These are phyloP conservation scores for Agonopterix subpropinquella DNA, from an alignment of 2,888 invertebrate genomes.

Conservation along the genomic window DNA sequence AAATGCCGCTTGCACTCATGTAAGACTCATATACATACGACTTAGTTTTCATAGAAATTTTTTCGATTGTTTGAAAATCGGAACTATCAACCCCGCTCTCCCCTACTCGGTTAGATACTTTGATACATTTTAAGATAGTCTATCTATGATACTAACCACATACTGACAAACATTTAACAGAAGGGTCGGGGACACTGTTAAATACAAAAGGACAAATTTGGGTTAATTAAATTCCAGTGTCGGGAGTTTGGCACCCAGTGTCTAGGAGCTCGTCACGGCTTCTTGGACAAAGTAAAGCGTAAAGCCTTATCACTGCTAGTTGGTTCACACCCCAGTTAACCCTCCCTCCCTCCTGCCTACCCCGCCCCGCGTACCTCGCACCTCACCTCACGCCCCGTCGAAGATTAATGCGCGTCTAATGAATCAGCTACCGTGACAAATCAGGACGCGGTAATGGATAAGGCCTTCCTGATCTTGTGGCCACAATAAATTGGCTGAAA, in stretches of 20 bases:
- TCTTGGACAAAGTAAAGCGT: constrained; percentile 59
- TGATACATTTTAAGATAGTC: too few species aligned
- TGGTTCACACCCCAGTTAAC: constrained; percentile 23
- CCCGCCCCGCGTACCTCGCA: constrained; percentile 17
- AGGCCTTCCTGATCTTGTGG: constrained; percentile 50
- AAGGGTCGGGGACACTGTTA: constrained; percentile 28
- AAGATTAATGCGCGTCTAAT: constrained; percentile 64
- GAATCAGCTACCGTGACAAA: constrained; percentile 68
- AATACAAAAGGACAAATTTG: constrained; percentile 58
- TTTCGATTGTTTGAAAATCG: too few species aligned
- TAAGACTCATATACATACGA: too few species aligned
- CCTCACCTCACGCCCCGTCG: constrained; percentile 38
- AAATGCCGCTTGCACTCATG: too few species aligned
- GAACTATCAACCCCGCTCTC: too few species aligned
- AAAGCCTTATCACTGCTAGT: constrained; percentile 57
- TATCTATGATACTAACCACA: constrained; percentile 18
- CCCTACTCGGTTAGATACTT: too few species aligned
- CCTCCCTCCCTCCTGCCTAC: constrained; percentile 12
- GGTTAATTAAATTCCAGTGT: constrained; percentile 67
- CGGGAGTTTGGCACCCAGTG: constrained; percentile 42
- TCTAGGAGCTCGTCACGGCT: constrained; percentile 47
- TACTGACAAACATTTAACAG: constrained; percentile 41
- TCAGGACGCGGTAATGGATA: constrained; percentile 61
- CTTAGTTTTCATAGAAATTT: too few species aligned
- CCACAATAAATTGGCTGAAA: constrained; percentile 49